Conservation (phyloP, 1,140 invertebrate species). For the Nixonia krombeini region DNA sequence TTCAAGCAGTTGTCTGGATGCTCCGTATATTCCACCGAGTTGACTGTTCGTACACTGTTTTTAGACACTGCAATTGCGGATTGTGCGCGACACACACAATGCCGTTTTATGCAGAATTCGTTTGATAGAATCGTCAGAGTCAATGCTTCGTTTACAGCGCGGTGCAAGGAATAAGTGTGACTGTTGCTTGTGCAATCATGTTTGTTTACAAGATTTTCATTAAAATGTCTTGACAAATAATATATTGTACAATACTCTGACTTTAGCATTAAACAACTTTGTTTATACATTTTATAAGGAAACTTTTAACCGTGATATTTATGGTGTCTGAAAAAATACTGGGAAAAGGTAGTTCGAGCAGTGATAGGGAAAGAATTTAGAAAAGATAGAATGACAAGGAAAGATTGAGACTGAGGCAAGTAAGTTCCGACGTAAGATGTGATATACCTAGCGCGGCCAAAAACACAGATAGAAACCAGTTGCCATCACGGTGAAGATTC, state of each 20-base stretch:
- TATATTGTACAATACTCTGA: too few relatives aligned
- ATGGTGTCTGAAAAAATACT: too few relatives aligned
- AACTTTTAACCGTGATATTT: too few relatives aligned
- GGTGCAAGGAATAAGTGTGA: slow-evolving; percentile 11
- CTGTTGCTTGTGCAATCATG: background rate
- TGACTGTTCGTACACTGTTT: slow-evolving; percentile 23
- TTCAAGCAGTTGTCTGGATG: slow-evolving; percentile 23
- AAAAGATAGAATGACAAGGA: slow-evolving; percentile 32
- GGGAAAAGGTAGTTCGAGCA: too few relatives aligned
- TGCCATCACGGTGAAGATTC: slow-evolving; percentile 42
- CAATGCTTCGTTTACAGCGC: slow-evolving; percentile 23
- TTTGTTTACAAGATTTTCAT: too few relatives aligned
- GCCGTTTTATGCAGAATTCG: slow-evolving; percentile 37
- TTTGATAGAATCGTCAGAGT: slow-evolving; percentile 14
- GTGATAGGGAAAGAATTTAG: slow-evolving; percentile 18
- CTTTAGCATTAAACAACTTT: too few relatives aligned
- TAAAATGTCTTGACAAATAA: too few relatives aligned
- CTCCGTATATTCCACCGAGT: slow-evolving; percentile 25
- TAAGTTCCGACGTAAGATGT: slow-evolving; percentile 14
- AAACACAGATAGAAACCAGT: slow-evolving; percentile 30
- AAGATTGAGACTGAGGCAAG: slow-evolving; percentile 28
- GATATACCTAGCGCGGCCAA: slow-evolving; percentile 43
- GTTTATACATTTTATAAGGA: too few relatives aligned
- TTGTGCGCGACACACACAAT: slow-evolving; percentile 9
- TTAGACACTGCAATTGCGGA: slow-evolving; percentile 19